Percentiles rank a stretch among this genome's conserved stretches.
Evolutionary conservation across 1,140 invertebrate genomes (phyloP).

Genomic region (Probaryconus sp.): DNA sequence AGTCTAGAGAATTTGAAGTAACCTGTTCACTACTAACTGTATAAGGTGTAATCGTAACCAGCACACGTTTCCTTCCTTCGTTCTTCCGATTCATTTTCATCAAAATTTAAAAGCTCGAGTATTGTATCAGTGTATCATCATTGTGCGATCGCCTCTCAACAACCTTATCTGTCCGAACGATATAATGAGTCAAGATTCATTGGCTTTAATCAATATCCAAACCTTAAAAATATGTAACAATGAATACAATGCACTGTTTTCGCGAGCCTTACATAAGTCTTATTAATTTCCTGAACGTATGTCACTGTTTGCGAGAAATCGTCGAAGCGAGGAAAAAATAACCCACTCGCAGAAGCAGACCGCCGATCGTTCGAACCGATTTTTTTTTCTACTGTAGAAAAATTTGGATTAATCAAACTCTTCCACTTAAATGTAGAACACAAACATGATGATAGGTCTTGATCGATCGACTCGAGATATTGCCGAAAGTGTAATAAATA

Average conservation of each 20-base stretch:
- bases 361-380: background rate
- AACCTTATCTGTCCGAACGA: too few relatives aligned
- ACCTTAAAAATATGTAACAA: conserved; percentile 12
- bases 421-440: too few relatives aligned
- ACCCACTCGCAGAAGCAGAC: too few relatives aligned
- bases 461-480: too few relatives aligned
- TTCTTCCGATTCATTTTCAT: conserved; percentile 12
- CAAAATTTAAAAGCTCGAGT: too few relatives aligned
- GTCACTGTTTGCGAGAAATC: conserved; percentile 61
- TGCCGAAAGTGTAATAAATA: too few relatives aligned
- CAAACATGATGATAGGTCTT: too few relatives aligned
- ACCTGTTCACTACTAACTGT: conserved; percentile 62
- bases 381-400: background rate
- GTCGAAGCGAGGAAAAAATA: conserved; percentile 55
- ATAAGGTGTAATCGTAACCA: conserved; percentile 71
- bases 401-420: background rate
- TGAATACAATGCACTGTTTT: conserved; percentile 2
- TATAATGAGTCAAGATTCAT: too few relatives aligned
- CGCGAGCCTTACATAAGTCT: conserved; percentile 64
- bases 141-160: too few relatives aligned
- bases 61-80: conserved; percentile 40
- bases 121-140: too few relatives aligned
- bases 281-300: conserved; percentile 67
- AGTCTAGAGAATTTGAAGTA: background rate
- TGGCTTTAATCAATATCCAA: too few relatives aligned